Base-by-base conservation (phyloP, 2,797 vertebrate species). In the Cynopterus sphinx region DNA sequence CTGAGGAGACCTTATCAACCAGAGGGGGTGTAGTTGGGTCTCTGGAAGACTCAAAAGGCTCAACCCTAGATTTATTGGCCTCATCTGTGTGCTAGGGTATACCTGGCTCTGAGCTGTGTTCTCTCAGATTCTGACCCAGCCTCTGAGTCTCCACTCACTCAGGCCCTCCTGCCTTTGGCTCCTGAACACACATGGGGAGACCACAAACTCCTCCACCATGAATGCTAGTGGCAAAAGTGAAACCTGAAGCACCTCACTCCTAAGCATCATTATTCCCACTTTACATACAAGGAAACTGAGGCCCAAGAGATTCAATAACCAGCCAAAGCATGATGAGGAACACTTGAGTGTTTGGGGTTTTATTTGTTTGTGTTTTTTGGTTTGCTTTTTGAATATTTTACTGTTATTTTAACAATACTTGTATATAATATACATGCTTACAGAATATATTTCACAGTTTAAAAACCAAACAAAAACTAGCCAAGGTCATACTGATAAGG, bases 401-500 rank as follows among this genome's bases (percentile, higher is more conserved):
- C 61, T 57, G 36, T 94, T 71, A 68, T 63, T 70, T 67, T 87
- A 68, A 85, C 16, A 86, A 8, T 86, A 53, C 33, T 39, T 71
- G 0, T 61, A 77, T 91, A 31, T 70, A 79, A 79, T 49, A 75
- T 53, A 41, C 13, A 51, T 2, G 15, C 73, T 87, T 78, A 91
- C 19, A 89, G 74, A 57, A 59, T 77, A 67, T 83, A 74, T 74
- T 79, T 79, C 46, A 87, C 15, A 87, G 22, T 77, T 55, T 84
- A 90, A 94, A 92, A 74, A 81, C 6, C 57, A 70, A 81, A 67
- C 31, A 65, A 79, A 89, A 74, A 77, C 22, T 26, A 90, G 78
- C 10, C 22, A 41, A 73, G 15, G 5, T 70, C 39, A 6, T 24
- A 53, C 77, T 55, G 9, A 26, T 36, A 87, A 63, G n/a, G 59